These are phyloP conservation scores for Strigamia transsilvanica DNA, from an alignment of 2,888 invertebrate genomes.

Conservation along the genomic window DNA sequence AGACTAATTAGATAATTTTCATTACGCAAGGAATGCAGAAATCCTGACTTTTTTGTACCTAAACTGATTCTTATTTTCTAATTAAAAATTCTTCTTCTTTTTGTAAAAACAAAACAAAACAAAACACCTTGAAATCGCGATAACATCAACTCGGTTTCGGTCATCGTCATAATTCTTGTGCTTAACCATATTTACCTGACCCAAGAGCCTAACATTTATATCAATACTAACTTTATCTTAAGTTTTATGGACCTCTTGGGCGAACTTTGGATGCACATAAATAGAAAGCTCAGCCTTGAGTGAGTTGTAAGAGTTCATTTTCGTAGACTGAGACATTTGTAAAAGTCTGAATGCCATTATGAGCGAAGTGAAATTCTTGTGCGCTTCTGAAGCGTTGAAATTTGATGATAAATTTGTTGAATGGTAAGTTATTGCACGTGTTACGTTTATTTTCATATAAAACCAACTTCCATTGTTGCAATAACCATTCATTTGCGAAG, in stretches of 20 bases:
- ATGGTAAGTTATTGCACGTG: conserved; percentile 23
- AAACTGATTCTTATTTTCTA: neutral
- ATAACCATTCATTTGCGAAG: neutral
- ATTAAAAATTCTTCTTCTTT: too few species aligned
- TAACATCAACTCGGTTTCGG: neutral
- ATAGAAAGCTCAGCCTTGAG: conserved; percentile 4
- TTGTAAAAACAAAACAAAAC: too few species aligned
- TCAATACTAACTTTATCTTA: conserved; percentile 34
- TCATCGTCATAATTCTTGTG: neutral
- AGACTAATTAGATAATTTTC: conserved; percentile 8
- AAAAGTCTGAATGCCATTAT: neutral
- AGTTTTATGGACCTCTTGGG: conserved; percentile 34
- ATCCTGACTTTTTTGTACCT: too few species aligned
- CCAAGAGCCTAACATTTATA: neutral
- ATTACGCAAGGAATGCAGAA: neutral
- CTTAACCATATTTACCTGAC: neutral
- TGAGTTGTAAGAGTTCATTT: conserved; percentile 32
- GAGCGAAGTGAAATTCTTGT: conserved; percentile 28
- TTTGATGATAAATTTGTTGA: conserved; percentile 2
- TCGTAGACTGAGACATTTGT: neutral
- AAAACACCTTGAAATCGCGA: neutral
- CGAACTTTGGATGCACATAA: conserved; percentile 43
- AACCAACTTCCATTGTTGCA: neutral
- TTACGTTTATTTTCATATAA: neutral
- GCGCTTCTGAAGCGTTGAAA: neutral